Conservation (phyloP, 23 tunicate genomes). For the Styela clava region DNA sequence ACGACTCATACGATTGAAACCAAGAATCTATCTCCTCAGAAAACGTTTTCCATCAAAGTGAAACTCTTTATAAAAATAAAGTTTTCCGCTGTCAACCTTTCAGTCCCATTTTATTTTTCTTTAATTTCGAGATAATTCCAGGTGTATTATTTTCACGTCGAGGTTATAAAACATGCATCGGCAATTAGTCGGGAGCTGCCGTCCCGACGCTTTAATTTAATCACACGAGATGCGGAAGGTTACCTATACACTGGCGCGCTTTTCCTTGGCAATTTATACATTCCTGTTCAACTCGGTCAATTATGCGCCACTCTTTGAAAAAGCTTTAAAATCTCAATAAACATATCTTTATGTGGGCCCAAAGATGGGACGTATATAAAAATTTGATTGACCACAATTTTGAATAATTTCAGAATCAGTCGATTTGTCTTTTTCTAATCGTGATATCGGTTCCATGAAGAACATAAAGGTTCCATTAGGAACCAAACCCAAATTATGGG, state of each 20-base stretch:
- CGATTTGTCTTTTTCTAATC: background rate
- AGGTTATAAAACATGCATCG: slow-evolving; percentile 21
- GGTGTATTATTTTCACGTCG: slow-evolving; percentile 17
- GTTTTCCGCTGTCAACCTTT: background rate
- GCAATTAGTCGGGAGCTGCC: slow-evolving; percentile 12
- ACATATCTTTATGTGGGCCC: background rate
- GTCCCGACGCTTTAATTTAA: slow-evolving; percentile 6
- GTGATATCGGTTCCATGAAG: background rate
- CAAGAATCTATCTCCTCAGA: no score
- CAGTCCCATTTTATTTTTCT: background rate
- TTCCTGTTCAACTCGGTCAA: no score
- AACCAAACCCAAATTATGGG: background rate
- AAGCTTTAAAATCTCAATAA: background rate
- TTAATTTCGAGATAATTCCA: background rate
- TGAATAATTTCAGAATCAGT: background rate
- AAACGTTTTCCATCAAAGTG: no score
- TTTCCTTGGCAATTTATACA: background rate
- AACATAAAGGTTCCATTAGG: slow-evolving; percentile 19
- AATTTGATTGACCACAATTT: background rate
- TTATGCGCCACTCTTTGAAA: no score
- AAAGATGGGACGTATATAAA: background rate
- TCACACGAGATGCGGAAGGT: background rate
- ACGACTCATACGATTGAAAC: no score
- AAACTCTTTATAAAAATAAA: no score
- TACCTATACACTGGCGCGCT: slow-evolving; percentile 9